Base-by-base conservation (phyloP, 2,113 vertebrate genomes). In the Sinosuthora webbiana region DNA sequence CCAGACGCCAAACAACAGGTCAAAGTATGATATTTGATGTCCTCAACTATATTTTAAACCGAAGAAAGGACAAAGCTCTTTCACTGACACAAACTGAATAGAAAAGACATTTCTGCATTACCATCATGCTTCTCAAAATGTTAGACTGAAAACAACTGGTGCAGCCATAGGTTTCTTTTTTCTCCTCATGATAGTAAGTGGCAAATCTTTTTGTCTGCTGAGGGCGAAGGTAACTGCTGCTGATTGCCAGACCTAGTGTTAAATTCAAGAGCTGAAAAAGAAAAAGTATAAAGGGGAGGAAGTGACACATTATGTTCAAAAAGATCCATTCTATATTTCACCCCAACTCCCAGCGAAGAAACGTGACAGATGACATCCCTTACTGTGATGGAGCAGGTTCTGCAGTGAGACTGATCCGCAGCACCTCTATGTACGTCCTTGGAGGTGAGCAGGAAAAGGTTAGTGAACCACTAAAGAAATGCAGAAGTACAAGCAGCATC, bases 391-490 rank as follows among this genome's bases (percentile, higher is more conserved):
- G 98, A 44, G 96, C 84, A 19, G 96, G 98, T 28, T 98, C 98
- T 84, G 97, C 98, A 0, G 98, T 99, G 47, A 97, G 98, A 79
- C 92, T 99, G 95, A 98, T 99, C 44, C 99, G 99, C 89, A 99
- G 99, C 97, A 99, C 99, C 74, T 99, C 99, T 39, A 98, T 99
- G 99, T 99, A 99, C 0, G 86, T 98, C 87, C 98, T 99, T 13
- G 98, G 98, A 31, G 98, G 97, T 67, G 98, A 97, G 31, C 97
- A 96, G 10, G 98, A 98, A 55, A 94, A 94, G 19, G 93, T 96
- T 12, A 97, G 37, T 3, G 98, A 98, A 70, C 97, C 98, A 11
- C 90, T 99, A 20, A 99, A 99, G 93, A 98, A 99, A 33, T 98
- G 98, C 94, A 98, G 98, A 86, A 99, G 99, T 91, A 98, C 98